A percentile compares a stretch with the other conserved stretches of the same genome.
Evolutionary conservation across 2,888 invertebrate genomes (phyloP).

Genomic region (Chloroclystis v-ata): DNA sequence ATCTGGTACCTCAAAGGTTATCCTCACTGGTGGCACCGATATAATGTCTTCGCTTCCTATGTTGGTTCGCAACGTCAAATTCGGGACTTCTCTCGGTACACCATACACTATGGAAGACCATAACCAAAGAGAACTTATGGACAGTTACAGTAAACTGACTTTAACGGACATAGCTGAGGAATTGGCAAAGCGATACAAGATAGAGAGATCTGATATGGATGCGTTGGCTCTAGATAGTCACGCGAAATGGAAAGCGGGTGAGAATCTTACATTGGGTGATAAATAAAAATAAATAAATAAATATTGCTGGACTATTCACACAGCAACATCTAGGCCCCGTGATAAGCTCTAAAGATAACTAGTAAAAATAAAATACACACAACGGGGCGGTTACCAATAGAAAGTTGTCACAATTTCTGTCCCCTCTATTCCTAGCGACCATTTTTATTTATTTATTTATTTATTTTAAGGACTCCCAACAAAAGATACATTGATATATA

Average conservation of each 20-base stretch:
- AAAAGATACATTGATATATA: too few relatives aligned
- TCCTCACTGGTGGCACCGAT: constrained; percentile 94
- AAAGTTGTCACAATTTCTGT: too few relatives aligned
- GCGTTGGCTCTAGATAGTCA: constrained; percentile 89
- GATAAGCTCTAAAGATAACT: too few relatives aligned
- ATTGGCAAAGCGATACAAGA: constrained; percentile 84
- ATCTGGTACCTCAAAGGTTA: constrained; percentile 87
- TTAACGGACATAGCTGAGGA: constrained; percentile 95
- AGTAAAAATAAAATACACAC: too few relatives aligned
- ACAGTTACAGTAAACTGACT: constrained; percentile 89
- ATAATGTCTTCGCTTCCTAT: constrained; percentile 95
- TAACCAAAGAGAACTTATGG: constrained; percentile 71
- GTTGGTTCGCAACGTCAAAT: constrained; percentile 89
- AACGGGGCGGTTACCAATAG: too few relatives aligned
- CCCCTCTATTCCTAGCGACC: too few relatives aligned
- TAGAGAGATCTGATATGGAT: constrained; percentile 88
- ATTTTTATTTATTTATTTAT: too few relatives aligned
- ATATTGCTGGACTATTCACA: too few relatives aligned
- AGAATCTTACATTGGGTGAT: constrained; percentile 2
- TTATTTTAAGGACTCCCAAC: too few relatives aligned
- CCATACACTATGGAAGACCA: constrained; percentile 88
- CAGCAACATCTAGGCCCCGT: too few relatives aligned
- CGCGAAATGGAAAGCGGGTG: constrained; percentile 86
- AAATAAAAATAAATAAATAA: too few relatives aligned
- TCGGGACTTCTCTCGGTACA: constrained; percentile 89